Evolutionary conservation across 1,140 invertebrate species (phyloP), one percentile per base, ranked within the genome.

Genomic region (Drosophila bipectinata): DNA sequence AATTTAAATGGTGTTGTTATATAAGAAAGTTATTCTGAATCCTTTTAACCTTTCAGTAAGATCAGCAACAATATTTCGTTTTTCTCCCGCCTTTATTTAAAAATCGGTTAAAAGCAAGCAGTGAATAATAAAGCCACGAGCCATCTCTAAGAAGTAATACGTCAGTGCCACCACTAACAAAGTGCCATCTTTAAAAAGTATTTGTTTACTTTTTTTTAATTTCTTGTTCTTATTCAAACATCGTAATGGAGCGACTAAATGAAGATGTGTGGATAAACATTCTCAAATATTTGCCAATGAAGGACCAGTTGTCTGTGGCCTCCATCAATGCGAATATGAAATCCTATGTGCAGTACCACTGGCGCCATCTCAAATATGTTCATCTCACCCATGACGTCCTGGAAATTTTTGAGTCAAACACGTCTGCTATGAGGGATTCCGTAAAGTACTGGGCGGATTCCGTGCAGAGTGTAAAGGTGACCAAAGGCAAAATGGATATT

Each of bases 231-330:
- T 15, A 2, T 30, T 53, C 32, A 37, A 37, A 12, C 4, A 37
- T 0, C 3, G 24, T 7, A 39, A 57, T 71, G 54, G 47, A 71
- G 21, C 34, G 28, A 9, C 12, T 74, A 1, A 74, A 73, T 26
- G 71, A 55, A 26, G 72, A 85, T 30, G 41, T 75, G 18, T 79
- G 73, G 68, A 37, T 80, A 7, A 28, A 51, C 5, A 77, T 85
- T 21, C 54, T 85, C 0, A 15, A 41, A 9, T 77, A 61, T 52
- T 9, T 74, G 6, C 54, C 67, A 1, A 24, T 82, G 28, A 32
- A 6, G 1, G 79, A 82, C 18, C 79, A 82, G 28, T 7, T 81
- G 9, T 26, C 55, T 0, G 28, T 82, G 37, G 15, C 21, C 7
- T 34, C 39, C 4, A 32, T 73, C 21, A 69, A 44, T 10, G 41